Base-by-base conservation (phyloP, 2,113 vertebrate species). In the Solea senegalensis region DNA sequence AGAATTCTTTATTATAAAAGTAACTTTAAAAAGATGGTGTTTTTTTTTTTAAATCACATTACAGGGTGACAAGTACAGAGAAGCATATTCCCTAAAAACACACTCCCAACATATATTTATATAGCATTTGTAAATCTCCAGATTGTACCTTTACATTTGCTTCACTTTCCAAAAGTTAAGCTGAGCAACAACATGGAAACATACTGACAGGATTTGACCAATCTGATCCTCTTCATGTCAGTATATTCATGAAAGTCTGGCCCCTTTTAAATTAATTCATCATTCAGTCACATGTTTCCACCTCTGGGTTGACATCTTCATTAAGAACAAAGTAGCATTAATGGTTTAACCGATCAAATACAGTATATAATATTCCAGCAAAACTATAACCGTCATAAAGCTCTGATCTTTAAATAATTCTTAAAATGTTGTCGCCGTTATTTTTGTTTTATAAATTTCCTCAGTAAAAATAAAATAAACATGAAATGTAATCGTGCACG, bases 1-100 rank as follows among this genome's bases (percentile, higher is more conserved):
- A 5, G 26, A 15, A 40, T 5, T 66, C 40, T 82, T 75, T 70
- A 61, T 85, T 84, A 83, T 16, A 76, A 80, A 84, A 84, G n/a
- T 15, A 2, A 55, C 4, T 9, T 9, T 39, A 41, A 57, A 57
- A 43, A 11, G 21, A 21, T 21, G 21, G 21, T 39, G 8, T 59
- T 40, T 44, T 59, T 15, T 46, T 14, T 65, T 53, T 52, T 48
- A 16, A 3, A 34, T 82, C 81, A 75, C 72, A 84, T 71, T 48
- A n/a, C 10, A 57, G 75, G 69, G 14, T 65, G 60, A 65, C 6
- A 73, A 1, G 39, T 21, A 57, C 40, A 70, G 3, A 54, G 1
- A 14, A 9, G 14, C 15, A 26, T 46, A 51, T 45, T 65, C 45
- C 44, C 26, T 59, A 72, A 74, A 62, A 27, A 51, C 15, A 57